These are phyloP conservation scores for Cacoxenus indagator DNA, from an alignment of 2,888 invertebrate species.

Conservation along the genomic window DNA sequence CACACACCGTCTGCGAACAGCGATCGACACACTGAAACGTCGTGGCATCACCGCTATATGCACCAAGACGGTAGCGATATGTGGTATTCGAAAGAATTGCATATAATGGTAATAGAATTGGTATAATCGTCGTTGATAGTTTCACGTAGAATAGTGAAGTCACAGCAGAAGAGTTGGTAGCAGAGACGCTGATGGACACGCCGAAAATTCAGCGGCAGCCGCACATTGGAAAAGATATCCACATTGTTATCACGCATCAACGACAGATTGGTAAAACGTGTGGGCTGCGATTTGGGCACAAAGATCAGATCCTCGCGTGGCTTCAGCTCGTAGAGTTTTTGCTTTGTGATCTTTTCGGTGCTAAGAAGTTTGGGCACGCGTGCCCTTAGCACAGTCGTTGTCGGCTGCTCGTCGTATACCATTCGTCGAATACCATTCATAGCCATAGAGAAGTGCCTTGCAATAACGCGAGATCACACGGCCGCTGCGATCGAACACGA, in stretches of 20 bases:
- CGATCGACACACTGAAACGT: conserved; percentile 66
- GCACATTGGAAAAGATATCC: conserved; percentile 50
- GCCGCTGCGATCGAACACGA: conserved; percentile 82
- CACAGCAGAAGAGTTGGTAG: conserved; percentile 32
- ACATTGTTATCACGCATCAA: conserved; percentile 61
- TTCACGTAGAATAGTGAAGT: not conserved
- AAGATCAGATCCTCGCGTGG: conserved; percentile 38
- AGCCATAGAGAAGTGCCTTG: conserved; percentile 66
- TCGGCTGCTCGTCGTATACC: conserved; percentile 46
- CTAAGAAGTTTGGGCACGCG: conserved; percentile 53
- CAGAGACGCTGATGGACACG: conserved; percentile 26
- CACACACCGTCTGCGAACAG: conserved; percentile 72
- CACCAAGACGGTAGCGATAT: conserved; percentile 62
- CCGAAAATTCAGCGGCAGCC: conserved; percentile 41
- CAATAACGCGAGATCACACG: conserved; percentile 75
- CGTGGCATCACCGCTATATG: conserved; percentile 53
- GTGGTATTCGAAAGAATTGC: conserved; percentile 35
- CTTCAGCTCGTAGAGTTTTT: conserved; percentile 32
- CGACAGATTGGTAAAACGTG: conserved; percentile 45
- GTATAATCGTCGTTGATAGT: not conserved
- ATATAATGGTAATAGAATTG: not conserved
- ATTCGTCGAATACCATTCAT: conserved; percentile 73
- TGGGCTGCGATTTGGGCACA: conserved; percentile 39
- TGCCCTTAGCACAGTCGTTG: conserved; percentile 49
- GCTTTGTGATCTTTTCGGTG: not conserved